phyloP scores from a whole-genome alignment of 2,113 vertebrate genomes.

The Epinephelus fuscoguttatus region DNA sequence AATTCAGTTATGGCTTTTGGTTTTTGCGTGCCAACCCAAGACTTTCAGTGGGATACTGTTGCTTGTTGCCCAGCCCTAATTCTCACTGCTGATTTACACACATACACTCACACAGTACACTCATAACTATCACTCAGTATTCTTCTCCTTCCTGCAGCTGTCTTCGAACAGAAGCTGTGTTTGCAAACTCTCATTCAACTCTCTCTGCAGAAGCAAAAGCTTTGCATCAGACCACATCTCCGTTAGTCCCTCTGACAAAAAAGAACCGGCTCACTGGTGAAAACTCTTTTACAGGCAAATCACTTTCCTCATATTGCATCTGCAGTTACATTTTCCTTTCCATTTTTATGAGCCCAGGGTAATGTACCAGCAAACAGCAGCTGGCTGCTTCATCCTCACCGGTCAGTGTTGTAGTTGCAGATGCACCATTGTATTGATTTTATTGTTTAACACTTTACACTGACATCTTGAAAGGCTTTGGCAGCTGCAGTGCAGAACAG shows the following conservation, averaged over 20 bases:
- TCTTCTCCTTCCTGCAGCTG: constrained; percentile 9
- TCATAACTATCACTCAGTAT: constrained; percentile 7
- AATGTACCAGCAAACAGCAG: constrained; percentile 22
- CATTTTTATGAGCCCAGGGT: constrained; percentile 11
- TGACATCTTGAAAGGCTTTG: constrained; percentile 2
- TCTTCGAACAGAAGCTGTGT: constrained; percentile 27
- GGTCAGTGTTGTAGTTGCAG: constrained; percentile 17
- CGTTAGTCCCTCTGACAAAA: constrained; percentile 11
- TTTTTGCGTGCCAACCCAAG: no score
- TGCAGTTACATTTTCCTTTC: constrained; percentile 18
- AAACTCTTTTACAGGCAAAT: constrained; percentile 11
- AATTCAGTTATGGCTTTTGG: no score
- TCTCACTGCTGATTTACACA: constrained; percentile 2
- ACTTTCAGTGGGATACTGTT: no score
- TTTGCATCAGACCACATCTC: constrained; percentile 30
- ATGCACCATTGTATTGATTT: constrained; percentile 25
- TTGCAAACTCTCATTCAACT: constrained; percentile 20
- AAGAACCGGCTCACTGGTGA: constrained; percentile 3
- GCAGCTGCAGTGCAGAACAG: background rate
- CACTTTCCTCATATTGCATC: constrained; percentile 11
- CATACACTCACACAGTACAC: background rate
- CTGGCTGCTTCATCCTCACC: background rate
- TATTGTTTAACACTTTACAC: constrained; percentile 12
- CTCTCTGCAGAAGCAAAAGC: constrained; percentile 11
- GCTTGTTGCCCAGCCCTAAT: background rate